Conservation (phyloP, 1,140 invertebrate species). For the Acromyrmex heyeri region DNA sequence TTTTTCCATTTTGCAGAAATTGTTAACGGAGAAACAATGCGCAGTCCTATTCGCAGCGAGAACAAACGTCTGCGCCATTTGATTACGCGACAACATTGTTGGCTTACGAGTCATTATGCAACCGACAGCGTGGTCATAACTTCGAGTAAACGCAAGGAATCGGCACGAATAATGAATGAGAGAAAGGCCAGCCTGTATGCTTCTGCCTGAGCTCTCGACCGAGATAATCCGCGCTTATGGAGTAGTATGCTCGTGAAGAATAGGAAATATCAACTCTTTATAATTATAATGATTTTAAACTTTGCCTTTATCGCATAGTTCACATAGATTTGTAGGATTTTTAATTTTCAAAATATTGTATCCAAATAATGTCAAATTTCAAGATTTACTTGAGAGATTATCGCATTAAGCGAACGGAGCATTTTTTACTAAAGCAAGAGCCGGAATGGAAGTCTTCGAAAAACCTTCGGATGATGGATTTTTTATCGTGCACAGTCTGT, state of each 20-base stretch:
- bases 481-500: too few species aligned
- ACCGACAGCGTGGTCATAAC: slow-evolving; percentile 58
- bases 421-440: too few species aligned
- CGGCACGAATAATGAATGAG: slow-evolving; percentile 74
- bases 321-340: neutral
- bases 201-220: slow-evolving; percentile 63
- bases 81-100: slow-evolving; percentile 69
- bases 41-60: slow-evolving; percentile 1
- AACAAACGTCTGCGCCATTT: slow-evolving; percentile 61
- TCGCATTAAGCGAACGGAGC: too few species aligned
- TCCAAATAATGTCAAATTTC: neutral
- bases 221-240: slow-evolving; percentile 39
- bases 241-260: neutral
- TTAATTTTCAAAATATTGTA: neutral
- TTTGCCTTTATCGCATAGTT: neutral
- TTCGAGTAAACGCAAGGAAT: slow-evolving; percentile 59
- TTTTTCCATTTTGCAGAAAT: slow-evolving; percentile 2
- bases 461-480: too few species aligned
- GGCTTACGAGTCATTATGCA: slow-evolving; percentile 70
- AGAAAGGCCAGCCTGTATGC: slow-evolving; percentile 67
- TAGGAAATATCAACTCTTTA: slow-evolving; percentile 23
- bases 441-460: too few species aligned
- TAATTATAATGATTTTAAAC: neutral
- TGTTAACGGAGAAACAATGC: slow-evolving; percentile 30
- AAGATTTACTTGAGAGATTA: neutral